Percentiles rank a stretch among this genome's conserved stretches.
Evolutionary conservation across 1,140 invertebrate species (phyloP).

Genomic region (Arion vulgaris): DNA sequence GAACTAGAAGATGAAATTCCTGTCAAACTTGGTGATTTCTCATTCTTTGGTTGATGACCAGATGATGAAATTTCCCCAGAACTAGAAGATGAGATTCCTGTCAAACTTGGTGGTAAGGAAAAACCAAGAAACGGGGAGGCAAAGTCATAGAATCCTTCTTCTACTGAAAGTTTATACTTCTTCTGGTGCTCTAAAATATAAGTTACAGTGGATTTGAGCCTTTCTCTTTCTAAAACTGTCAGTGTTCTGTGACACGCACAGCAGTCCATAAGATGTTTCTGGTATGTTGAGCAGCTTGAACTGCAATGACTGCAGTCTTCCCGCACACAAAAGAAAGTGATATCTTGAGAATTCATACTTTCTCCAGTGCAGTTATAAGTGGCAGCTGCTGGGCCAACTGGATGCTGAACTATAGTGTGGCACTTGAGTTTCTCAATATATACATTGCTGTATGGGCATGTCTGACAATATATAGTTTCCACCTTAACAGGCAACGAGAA

Average conservation of each 20-base stretch:
- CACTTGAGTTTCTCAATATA: conserved; percentile 35
- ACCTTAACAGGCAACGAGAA: conserved; percentile 16
- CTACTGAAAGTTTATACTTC: background rate
- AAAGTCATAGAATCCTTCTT: conserved; percentile 15
- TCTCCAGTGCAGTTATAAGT: conserved; percentile 12
- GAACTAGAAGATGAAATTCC: background rate
- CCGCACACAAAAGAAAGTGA: conserved; percentile 35
- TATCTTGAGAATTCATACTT: background rate
- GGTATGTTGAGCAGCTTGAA: background rate
- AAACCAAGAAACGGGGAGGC: conserved; percentile 5
- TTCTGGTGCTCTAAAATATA: conserved; percentile 21
- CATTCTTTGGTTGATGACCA: background rate
- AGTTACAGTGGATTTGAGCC: conserved; percentile 13
- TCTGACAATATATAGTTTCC: conserved; percentile 34
- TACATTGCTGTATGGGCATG: conserved; percentile 36
- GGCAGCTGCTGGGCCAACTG: conserved; percentile 9
- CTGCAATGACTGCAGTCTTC: conserved; percentile 25
- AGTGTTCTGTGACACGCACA: background rate
- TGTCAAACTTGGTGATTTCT: background rate
- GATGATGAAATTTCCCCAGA: background rate
- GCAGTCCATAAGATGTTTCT: conserved; percentile 24
- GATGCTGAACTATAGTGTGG: conserved; percentile 35
- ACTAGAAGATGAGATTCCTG: background rate
- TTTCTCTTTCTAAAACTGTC: conserved; percentile 24
- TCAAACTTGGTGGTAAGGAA: background rate